phyloP scores from a whole-genome alignment of 2,113 vertebrate species.

The Xyrauchen texanus region DNA sequence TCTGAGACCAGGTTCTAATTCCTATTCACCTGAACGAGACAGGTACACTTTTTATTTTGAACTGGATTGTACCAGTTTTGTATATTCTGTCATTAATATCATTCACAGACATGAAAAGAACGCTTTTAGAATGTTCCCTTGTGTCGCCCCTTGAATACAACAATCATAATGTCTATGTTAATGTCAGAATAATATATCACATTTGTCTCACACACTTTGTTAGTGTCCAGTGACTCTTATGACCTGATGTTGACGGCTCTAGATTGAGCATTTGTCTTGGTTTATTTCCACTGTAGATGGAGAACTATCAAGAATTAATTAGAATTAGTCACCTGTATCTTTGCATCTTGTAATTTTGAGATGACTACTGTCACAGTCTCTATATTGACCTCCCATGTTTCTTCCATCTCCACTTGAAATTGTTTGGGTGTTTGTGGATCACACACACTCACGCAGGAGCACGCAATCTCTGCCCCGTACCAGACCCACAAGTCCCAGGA shows the following conservation, averaged over 20 bases:
- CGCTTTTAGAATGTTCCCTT: background rate
- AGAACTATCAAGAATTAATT: background rate
- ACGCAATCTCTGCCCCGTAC: conserved; percentile 93
- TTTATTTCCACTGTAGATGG: background rate
- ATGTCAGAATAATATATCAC: background rate
- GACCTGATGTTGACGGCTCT: background rate
- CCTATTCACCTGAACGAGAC: conserved; percentile 96
- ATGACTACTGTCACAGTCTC: conserved; percentile 30
- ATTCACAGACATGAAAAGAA: background rate
- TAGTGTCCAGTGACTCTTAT: conserved; percentile 26
- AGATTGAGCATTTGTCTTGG: background rate
- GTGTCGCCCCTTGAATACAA: background rate
- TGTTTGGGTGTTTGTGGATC: conserved; percentile 48
- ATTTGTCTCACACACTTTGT: background rate
- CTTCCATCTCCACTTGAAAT: conserved; percentile 49
- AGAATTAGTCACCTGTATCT: background rate
- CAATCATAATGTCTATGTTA: background rate
- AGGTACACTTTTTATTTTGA: conserved; percentile 78
- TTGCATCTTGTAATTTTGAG: conserved; percentile 24
- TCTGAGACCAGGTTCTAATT: conserved; percentile 98
- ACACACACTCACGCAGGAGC: conserved; percentile 68
- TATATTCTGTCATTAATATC: background rate
- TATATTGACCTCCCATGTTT: conserved; percentile 55
- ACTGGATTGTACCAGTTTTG: conserved; percentile 25
- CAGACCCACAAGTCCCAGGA: conserved; percentile 95